A percentile compares a stretch with the other conserved stretches of the same genome.
These are phyloP conservation scores for Drosophila pegasa DNA, from an alignment of 2,888 invertebrate species.

Conservation along the genomic window DNA sequence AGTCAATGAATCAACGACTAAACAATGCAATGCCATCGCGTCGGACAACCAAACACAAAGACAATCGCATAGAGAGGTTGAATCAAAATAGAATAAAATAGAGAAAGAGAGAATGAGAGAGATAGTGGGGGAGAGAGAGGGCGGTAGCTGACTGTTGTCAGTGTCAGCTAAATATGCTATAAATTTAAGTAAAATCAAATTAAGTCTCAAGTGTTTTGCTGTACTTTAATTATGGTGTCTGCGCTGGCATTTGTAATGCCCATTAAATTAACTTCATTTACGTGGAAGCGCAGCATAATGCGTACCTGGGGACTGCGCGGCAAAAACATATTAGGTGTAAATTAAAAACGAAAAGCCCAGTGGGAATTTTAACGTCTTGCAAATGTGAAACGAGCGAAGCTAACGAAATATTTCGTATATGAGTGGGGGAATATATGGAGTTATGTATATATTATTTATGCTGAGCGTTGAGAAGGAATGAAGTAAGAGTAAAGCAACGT, in stretches of 20 bases:
- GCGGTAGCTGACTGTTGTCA: constrained; percentile 6
- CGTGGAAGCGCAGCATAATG: constrained; percentile 20
- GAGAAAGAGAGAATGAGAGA: not conserved
- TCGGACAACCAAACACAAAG: constrained; percentile 10
- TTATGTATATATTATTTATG: not conserved
- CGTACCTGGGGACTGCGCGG: not conserved
- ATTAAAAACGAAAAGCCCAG: constrained; percentile 19
- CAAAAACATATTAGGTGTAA: constrained; percentile 26
- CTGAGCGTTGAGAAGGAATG: not conserved
- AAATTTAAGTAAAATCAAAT: constrained; percentile 52
- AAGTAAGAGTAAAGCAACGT: not conserved
- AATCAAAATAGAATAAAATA: not conserved
- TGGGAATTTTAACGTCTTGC: constrained; percentile 1
- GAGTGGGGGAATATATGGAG: not conserved
- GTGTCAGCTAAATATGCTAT: constrained; percentile 31
- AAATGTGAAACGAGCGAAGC: not conserved
- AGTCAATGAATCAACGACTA: constrained; percentile 78
- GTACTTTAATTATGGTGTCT: constrained; percentile 48
- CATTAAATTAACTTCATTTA: constrained; percentile 64
- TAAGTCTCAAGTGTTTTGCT: constrained; percentile 56
- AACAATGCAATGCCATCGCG: constrained; percentile 64
- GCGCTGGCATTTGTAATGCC: constrained; percentile 53
- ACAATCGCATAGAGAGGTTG: not conserved
- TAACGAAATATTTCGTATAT: not conserved
- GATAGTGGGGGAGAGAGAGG: no score